A percentile compares a stretch with the other conserved stretches of the same genome.
Evolutionary conservation across 2,888 invertebrate genomes (phyloP).

Genomic region (Fissipunctia ypsillon): DNA sequence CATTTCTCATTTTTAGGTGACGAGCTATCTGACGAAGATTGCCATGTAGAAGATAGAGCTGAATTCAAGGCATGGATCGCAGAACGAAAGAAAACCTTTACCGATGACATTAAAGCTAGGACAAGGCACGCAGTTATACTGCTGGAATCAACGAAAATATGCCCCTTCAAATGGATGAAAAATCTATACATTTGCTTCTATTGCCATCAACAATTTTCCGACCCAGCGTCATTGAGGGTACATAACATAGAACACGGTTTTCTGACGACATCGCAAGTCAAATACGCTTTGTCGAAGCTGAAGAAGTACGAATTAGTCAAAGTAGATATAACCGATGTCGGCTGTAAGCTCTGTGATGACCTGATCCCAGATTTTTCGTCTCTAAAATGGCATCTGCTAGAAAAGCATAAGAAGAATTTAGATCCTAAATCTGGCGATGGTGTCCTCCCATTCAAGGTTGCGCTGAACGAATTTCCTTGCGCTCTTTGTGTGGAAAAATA

Average conservation of each 20-base stretch:
- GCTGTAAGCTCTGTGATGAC: conserved; percentile 80
- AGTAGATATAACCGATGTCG: conserved; percentile 81
- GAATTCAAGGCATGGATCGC: conserved; percentile 53
- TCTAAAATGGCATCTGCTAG: conserved; percentile 79
- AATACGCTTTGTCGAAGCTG: conserved; percentile 74
- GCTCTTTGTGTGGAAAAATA: conserved; percentile 79
- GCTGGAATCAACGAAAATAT: conserved; percentile 81
- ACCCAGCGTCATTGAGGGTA: conserved; percentile 76
- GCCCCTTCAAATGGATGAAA: conserved; percentile 85
- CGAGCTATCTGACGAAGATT: conserved; percentile 64
- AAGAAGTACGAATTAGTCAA: conserved; percentile 84
- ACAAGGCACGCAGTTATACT: conserved; percentile 77
- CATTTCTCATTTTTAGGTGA: conserved; percentile 87
- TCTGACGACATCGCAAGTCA: conserved; percentile 70
- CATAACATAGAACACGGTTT: conserved; percentile 75
- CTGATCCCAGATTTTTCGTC: conserved; percentile 69
- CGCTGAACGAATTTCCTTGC: conserved; percentile 77
- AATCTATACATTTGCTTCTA: conserved; percentile 84
- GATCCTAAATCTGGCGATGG: conserved; percentile 77
- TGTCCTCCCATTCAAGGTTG: conserved; percentile 82
- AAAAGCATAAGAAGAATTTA: conserved; percentile 76
- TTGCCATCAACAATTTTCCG: conserved; percentile 79
- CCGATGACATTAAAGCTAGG: conserved; percentile 75
- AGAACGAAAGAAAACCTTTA: conserved; percentile 67
- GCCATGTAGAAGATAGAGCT: conserved; percentile 50